Evolutionary conservation across 2,113 vertebrate species (phyloP).

Genomic region (Pseudopipra pipra): DNA sequence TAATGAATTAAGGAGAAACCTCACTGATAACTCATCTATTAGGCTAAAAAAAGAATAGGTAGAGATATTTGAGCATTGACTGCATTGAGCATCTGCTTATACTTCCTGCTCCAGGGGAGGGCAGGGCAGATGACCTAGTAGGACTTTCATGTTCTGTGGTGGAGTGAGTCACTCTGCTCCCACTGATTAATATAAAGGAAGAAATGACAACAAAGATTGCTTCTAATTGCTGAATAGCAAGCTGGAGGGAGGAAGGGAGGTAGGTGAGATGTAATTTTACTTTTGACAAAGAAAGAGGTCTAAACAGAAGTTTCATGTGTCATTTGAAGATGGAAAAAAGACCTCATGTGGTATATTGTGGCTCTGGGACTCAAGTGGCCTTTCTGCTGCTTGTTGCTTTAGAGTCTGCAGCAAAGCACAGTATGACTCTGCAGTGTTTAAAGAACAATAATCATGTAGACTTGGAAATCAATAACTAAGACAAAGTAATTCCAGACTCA

Average conservation of each 20-base stretch:
- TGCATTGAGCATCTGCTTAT: background rate
- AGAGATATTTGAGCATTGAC: background rate
- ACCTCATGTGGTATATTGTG: background rate
- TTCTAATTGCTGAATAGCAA: background rate
- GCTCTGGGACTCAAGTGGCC: background rate
- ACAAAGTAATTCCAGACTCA: background rate
- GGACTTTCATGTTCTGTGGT: background rate
- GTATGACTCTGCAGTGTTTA: background rate
- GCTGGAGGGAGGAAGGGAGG: background rate
- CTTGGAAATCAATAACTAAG: slow-evolving; percentile 30
- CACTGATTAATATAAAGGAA: background rate
- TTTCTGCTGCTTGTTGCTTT: background rate
- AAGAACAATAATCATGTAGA: background rate
- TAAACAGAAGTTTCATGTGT: background rate
- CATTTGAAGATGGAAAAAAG: background rate
- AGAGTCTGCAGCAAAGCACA: background rate
- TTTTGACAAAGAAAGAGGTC: background rate
- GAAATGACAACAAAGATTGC: background rate
- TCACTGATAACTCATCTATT: background rate
- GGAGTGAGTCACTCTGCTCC: background rate
- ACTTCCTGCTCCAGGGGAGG: background rate
- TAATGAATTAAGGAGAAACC: background rate
- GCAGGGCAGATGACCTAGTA: background rate
- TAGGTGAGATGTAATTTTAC: background rate
- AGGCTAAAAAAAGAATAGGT: background rate